Evolutionary conservation across 2,797 vertebrate species (phyloP).

Genomic region (Phataginus tricuspis): DNA sequence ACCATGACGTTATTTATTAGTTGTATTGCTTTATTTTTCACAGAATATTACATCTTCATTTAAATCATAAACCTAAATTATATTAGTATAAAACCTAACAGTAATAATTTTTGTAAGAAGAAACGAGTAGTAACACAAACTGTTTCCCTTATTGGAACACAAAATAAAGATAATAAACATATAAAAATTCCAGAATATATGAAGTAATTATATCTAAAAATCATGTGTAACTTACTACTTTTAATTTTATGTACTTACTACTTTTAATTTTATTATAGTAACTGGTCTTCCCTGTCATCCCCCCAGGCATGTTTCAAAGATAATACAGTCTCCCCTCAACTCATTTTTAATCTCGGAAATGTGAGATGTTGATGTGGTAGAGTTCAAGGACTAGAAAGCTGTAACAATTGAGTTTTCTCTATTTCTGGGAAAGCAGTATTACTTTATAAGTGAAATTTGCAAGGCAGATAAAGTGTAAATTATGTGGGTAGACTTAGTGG

Average conservation of each 20-base stretch:
- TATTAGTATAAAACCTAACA: neutral
- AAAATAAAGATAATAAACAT: conserved; percentile 10
- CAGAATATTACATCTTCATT: conserved; percentile 33
- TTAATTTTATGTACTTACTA: neutral
- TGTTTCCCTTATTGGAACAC: conserved; percentile 18
- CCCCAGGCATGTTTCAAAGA: neutral
- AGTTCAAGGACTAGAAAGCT: neutral
- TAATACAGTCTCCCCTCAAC: neutral
- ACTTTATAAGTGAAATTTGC: neutral
- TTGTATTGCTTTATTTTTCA: neutral
- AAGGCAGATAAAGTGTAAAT: neutral
- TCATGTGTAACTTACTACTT: neutral
- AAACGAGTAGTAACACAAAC: neutral
- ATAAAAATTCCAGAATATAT: neutral
- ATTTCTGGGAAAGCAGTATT: neutral
- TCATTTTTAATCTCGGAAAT: conserved; percentile 31
- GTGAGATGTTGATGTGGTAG: neutral
- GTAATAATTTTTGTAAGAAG: conserved; percentile 2
- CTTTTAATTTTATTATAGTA: neutral
- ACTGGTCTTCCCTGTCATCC: neutral
- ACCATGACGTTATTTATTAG: neutral
- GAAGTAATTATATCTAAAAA: conserved; percentile 26
- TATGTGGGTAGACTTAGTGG: neutral
- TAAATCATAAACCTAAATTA: conserved; percentile 34
- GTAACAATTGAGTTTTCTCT: neutral